Percentiles rank a stretch among this genome's conserved stretches.
Evolutionary conservation across 2,113 vertebrate genomes (phyloP).

Genomic region (Columbina picui): DNA sequence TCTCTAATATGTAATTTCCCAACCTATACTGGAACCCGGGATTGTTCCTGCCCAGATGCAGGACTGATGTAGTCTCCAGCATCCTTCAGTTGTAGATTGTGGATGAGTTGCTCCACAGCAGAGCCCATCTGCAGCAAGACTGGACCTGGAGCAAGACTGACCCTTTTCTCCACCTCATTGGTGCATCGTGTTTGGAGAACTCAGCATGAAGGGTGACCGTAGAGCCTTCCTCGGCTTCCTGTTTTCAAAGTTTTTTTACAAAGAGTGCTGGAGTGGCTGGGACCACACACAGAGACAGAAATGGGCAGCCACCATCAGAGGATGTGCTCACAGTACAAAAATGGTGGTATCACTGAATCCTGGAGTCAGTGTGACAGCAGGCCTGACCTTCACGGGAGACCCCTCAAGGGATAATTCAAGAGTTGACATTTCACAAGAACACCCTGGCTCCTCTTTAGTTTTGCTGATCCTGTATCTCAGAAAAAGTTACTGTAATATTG

Average conservation of each 20-base stretch:
- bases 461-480: background rate
- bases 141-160: background rate
- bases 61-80: conserved; percentile 4
- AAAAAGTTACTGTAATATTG: background rate
- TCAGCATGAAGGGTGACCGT: background rate
- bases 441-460: background rate
- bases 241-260: background rate
- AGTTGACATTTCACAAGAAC: background rate
- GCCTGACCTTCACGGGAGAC: fast-evolving
- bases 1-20: too few relatives aligned
- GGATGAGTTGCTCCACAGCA: background rate
- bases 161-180: conserved; percentile 17
- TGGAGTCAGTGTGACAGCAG: background rate
- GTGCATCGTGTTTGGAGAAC: background rate
- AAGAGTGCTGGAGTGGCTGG: background rate
- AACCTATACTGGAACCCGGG: too few relatives aligned
- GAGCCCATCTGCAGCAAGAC: background rate
- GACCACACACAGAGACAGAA: background rate
- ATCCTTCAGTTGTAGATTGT: background rate
- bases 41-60: too few relatives aligned
- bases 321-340: background rate
- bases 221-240: background rate
- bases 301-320: background rate
- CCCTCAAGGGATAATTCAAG: background rate
- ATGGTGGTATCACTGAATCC: background rate